Percentiles rank a stretch among this genome's conserved stretches.
Conservation (phyloP, 2,113 vertebrate genomes). For the Myotis yumanensis region DNA sequence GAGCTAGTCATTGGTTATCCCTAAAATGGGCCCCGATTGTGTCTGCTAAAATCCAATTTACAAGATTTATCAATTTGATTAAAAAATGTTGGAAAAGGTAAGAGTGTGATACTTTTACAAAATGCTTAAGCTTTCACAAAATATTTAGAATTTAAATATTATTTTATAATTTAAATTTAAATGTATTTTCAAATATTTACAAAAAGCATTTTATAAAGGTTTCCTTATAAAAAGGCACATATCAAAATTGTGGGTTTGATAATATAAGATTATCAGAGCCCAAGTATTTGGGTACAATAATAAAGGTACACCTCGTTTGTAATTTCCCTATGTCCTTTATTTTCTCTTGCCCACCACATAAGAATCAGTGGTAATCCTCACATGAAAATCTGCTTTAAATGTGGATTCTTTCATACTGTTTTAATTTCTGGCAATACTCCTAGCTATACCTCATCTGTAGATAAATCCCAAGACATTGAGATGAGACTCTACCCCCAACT, state of each 20-base stretch:
- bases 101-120: not conserved
- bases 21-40: not conserved
- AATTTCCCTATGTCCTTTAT: not conserved
- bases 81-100: not conserved
- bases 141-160: not conserved
- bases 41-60: not conserved
- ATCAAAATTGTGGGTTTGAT: not conserved
- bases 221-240: not conserved
- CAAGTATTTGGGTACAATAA: not conserved
- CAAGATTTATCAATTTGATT: not conserved
- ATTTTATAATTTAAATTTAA: not conserved
- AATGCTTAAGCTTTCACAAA: not conserved
- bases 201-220: not conserved
- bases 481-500: not conserved
- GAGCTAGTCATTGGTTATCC: not conserved
- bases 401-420: not conserved
- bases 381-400: not conserved
- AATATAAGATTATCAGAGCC: not conserved
- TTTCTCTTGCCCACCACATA: not conserved
- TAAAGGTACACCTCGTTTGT: not conserved
- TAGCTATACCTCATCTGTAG: not conserved
- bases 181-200: not conserved
- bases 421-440: not conserved
- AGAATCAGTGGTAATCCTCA: not conserved
- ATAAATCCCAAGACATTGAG: conserved; percentile 39